phyloP scores from a whole-genome alignment of 2,797 vertebrate species.

The Vultur gryphus region DNA sequence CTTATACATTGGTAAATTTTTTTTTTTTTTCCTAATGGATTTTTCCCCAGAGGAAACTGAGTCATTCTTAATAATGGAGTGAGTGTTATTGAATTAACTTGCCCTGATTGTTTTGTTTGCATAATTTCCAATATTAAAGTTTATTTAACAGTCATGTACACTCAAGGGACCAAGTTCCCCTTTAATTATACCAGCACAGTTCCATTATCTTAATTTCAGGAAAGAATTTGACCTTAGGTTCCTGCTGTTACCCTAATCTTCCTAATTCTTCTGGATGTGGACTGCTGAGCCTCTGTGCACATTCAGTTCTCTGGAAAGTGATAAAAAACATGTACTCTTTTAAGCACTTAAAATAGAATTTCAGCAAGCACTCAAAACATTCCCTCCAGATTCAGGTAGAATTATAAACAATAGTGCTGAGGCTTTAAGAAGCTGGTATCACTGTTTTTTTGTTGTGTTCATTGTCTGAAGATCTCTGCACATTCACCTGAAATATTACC shows the following conservation, averaged over 20 bases:
- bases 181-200: neutral
- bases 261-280: constrained; percentile 37
- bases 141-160: neutral
- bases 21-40: neutral
- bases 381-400: neutral
- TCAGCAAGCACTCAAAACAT: neutral
- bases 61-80: neutral
- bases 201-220: constrained; percentile 32
- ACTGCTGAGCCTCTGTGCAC: constrained; percentile 20
- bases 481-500: neutral
- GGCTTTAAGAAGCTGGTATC: neutral
- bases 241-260: constrained; percentile 55
- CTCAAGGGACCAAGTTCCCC: neutral
- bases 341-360: neutral
- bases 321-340: neutral
- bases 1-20: constrained; percentile 83
- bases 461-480: neutral
- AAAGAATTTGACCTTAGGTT: constrained; percentile 46
- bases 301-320: constrained; percentile 29
- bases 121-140: constrained; percentile 34
- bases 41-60: neutral
- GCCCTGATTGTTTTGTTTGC: neutral
- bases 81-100: neutral
- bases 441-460: neutral
- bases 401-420: neutral